Evolutionary conservation across 2,113 vertebrate species (phyloP).

Genomic region (Polypterus senegalus): DNA sequence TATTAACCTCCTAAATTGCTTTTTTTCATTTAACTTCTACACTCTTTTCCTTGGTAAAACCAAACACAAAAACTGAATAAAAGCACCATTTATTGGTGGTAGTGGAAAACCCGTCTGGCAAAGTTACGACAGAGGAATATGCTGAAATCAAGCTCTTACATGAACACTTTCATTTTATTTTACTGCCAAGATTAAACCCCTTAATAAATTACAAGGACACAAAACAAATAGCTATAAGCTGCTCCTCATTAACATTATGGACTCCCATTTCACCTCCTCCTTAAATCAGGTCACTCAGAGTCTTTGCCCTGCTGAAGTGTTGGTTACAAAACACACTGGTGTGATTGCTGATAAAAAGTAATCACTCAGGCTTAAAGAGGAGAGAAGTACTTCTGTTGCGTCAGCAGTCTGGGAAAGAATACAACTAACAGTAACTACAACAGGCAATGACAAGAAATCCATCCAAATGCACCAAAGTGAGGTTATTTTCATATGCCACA

Average conservation of each 20-base stretch:
- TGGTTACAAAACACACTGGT: too few relatives aligned
- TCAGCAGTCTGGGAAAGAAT: too few relatives aligned
- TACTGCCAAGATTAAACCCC: slow-evolving; percentile 1
- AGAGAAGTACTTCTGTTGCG: too few relatives aligned
- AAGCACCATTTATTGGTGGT: slow-evolving; percentile 16
- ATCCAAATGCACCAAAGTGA: too few relatives aligned
- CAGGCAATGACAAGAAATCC: too few relatives aligned
- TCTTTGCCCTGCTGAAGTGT: too few relatives aligned
- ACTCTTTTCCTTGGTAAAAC: background rate
- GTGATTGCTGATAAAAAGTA: too few relatives aligned
- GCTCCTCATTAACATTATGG: slow-evolving; percentile 1
- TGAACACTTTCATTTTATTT: slow-evolving; percentile 10
- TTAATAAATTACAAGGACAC: slow-evolving; percentile 8
- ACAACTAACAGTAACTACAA: too few relatives aligned
- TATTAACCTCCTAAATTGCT: background rate
- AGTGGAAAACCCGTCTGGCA: slow-evolving; percentile 12
- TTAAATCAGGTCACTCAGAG: too few relatives aligned
- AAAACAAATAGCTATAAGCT: background rate
- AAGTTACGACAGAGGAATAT: background rate
- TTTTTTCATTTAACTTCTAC: background rate
- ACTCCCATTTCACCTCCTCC: too few relatives aligned
- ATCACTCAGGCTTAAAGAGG: too few relatives aligned
- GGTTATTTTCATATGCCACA: too few relatives aligned
- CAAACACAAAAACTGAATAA: background rate
- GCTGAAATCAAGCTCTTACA: background rate